A percentile compares a stretch with the other conserved stretches of the same genome.
phyloP scores from a whole-genome alignment of 2,797 vertebrate genomes.

The Crax fasciolata region DNA sequence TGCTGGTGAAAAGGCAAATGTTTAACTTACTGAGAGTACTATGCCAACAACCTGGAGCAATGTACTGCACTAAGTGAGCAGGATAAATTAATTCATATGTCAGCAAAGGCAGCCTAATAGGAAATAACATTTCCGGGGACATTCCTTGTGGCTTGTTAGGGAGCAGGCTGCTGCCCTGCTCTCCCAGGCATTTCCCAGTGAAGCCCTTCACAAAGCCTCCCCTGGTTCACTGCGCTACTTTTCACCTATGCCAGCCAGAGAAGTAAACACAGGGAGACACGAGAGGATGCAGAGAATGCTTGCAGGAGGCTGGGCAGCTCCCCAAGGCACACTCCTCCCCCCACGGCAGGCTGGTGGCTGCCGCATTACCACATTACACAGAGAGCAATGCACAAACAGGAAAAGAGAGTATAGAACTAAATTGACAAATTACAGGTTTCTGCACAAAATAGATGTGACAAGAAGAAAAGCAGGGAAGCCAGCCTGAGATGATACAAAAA shows the following conservation, averaged over 20 bases:
- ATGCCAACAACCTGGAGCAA: background rate
- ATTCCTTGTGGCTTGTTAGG: background rate
- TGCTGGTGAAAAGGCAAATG: background rate
- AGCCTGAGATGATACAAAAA: background rate
- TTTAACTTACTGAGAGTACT: background rate
- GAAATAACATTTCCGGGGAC: background rate
- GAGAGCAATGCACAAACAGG: background rate
- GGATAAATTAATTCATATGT: background rate
- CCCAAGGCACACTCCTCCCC: background rate
- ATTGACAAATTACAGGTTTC: background rate
- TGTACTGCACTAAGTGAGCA: background rate
- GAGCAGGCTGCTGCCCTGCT: background rate
- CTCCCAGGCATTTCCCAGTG: background rate
- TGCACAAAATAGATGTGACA: background rate
- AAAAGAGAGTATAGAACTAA: background rate
- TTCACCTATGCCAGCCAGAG: background rate
- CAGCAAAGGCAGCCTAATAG: background rate
- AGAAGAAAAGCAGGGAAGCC: background rate
- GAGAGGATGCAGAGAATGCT: background rate
- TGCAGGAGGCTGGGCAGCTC: background rate
- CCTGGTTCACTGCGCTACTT: background rate
- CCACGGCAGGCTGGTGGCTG: no score
- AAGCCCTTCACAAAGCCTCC: background rate
- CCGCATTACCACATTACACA: background rate
- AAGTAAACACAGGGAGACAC: background rate